Conservation (phyloP, 2,888 invertebrate species). For the Fissipunctia ypsillon region DNA sequence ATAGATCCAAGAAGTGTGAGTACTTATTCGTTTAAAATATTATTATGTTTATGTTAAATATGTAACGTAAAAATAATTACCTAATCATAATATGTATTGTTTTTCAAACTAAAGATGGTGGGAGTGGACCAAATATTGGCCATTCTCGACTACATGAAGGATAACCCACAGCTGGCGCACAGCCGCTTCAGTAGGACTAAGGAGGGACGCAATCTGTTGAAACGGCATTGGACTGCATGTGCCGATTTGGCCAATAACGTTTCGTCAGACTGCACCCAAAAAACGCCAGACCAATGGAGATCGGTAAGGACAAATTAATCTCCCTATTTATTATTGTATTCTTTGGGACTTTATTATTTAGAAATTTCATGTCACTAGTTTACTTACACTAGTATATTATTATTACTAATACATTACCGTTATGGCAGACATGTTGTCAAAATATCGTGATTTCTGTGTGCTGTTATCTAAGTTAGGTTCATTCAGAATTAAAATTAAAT, state of each 20-base stretch:
- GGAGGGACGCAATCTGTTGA: conserved; percentile 8
- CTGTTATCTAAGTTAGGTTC: neutral
- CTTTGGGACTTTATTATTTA: no score
- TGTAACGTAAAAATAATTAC: neutral
- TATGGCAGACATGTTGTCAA: neutral
- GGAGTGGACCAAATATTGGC: conserved; percentile 21
- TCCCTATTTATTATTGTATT: no score
- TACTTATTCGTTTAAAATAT: conserved; percentile 6
- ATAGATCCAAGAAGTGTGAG: conserved; percentile 38
- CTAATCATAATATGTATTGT: neutral
- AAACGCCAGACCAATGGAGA: conserved; percentile 39
- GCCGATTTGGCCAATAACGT: conserved; percentile 34
- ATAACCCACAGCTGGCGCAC: conserved; percentile 27
- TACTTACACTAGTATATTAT: no score
- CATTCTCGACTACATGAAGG: conserved; percentile 29
- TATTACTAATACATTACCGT: no score
- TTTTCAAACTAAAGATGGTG: conserved; percentile 6
- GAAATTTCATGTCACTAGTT: neutral
- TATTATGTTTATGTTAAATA: neutral
- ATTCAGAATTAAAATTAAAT: no score
- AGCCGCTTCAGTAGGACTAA: conserved; percentile 34
- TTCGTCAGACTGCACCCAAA: conserved; percentile 15
- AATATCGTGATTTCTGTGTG: neutral
- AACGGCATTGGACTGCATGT: conserved; percentile 20
- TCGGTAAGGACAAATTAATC: conserved; percentile 4